Percentiles rank a stretch among this genome's conserved stretches.
phyloP scores from a whole-genome alignment of 2,797 vertebrate genomes.

The Sylvia borin region DNA sequence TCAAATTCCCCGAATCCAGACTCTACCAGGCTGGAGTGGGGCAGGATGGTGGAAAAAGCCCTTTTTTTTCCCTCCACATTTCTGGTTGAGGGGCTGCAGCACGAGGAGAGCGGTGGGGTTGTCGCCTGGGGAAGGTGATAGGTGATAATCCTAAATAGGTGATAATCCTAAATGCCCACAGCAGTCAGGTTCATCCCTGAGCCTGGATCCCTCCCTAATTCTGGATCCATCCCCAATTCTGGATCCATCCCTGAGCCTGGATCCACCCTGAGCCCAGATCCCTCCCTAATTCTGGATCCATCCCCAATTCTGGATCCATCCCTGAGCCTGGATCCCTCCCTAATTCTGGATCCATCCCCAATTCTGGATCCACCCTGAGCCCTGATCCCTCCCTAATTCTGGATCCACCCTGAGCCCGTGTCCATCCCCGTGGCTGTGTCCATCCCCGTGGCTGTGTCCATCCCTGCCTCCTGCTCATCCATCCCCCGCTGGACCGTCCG shows the following conservation, averaged over 20 bases:
- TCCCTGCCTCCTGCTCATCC: not conserved
- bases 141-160: not conserved
- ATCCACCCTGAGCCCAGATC: not conserved
- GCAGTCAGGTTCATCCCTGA: not conserved
- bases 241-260: not conserved
- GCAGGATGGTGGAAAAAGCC: not conserved
- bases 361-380: not conserved
- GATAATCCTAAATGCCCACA: not conserved
- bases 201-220: rapidly evolving
- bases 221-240: rapidly evolving
- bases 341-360: not conserved
- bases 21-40: rapidly evolving
- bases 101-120: rapidly evolving
- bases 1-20: rapidly evolving
- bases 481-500: not conserved
- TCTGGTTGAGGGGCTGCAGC: not conserved
- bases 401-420: rapidly evolving
- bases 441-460: not conserved
- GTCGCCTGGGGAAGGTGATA: not conserved
- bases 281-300: rapidly evolving
- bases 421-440: not conserved
- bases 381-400: no score
- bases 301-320: not conserved
- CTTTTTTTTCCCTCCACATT: rapidly evolving
- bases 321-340: rapidly evolving